A percentile compares a stretch with the other conserved stretches of the same genome.
Evolutionary conservation across 2,113 vertebrate species (phyloP).

Genomic region (Nycticorax nycticorax): DNA sequence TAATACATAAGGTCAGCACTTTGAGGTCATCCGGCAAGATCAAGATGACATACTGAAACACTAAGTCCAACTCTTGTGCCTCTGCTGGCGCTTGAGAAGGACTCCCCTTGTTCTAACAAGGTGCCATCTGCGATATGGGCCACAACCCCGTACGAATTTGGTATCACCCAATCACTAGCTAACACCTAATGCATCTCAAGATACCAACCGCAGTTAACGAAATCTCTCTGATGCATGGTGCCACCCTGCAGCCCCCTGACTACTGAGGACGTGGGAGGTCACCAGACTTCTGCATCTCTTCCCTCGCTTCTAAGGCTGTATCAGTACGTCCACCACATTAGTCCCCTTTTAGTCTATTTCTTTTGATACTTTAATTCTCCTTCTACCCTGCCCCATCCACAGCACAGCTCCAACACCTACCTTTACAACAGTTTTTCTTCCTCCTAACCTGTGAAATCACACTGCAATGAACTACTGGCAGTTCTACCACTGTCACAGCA

Average conservation of each 20-base stretch:
- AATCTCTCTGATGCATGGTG: not conserved
- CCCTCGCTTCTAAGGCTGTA: not conserved
- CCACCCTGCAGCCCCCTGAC: not conserved
- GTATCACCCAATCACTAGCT: fast-evolving
- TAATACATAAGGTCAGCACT: not conserved
- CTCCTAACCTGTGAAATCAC: not conserved
- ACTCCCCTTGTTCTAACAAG: not conserved
- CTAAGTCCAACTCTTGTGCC: not conserved
- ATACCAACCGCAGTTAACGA: fast-evolving
- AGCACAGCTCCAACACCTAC: not conserved
- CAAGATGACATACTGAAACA: not conserved
- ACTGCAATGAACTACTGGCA: not conserved
- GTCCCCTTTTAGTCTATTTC: not conserved
- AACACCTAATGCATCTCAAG: not conserved
- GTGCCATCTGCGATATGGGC: fast-evolving
- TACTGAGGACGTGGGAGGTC: not conserved
- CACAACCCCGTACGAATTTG: not conserved
- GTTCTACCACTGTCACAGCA: not conserved
- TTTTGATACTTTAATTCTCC: not conserved
- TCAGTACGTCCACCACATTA: not conserved
- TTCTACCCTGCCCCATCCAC: not conserved
- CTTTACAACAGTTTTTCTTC: not conserved
- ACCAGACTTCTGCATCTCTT: not conserved
- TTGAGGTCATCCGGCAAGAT: not conserved
- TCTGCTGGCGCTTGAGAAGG: not conserved